Evolutionary conservation across 2,113 vertebrate species (phyloP), one percentile per base, ranked within the genome.

Genomic region (Ginglymostoma cirratum): DNA sequence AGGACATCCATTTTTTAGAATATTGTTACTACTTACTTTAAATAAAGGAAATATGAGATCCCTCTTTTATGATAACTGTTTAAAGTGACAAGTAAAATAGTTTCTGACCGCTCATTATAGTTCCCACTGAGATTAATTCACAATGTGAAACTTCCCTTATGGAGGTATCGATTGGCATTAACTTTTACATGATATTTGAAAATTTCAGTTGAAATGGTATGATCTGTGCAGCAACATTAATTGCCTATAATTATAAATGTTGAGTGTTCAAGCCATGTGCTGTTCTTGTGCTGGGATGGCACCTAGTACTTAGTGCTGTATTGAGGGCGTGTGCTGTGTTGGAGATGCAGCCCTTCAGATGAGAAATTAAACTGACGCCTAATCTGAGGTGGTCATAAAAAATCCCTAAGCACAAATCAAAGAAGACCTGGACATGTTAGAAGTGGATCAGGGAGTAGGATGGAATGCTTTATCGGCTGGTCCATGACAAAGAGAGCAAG

Each of bases 81-180:
- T 61, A 93, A 93, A 93, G 89, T 66, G 61, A 93, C 89, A 93
- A 38, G 89, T 93, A 66, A 67, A 38, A 66, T 67, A 66, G 19
- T 17, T 66, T 38, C 30, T 93, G 89, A 93, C 61, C 67, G 34
- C 89, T 67, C 61, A 93, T 93, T 93, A 93, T n/a, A 65, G 30
- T 90, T n/a, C 30, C 87, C 55, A n/a, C 61, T 90, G 89, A 66
- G 89, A 93, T 93, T n/a, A 8, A 34, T 38, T 34, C 34, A 66
- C 89, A 93, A 66, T 7, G 24, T 93, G 89, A 93, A 66, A 10
- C 38, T 66, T 67, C 2, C 61, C 17, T 93, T 38, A 42, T 67
- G 61, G 19, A 66, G 61, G 38, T 38, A 38, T 34, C 38, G 55
- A 66, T 66, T 23, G 30, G 34, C 61, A 93, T 93, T 66, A 92